Evolutionary conservation across 2,113 vertebrate species (phyloP).

Genomic region (Miniopterus natalensis): DNA sequence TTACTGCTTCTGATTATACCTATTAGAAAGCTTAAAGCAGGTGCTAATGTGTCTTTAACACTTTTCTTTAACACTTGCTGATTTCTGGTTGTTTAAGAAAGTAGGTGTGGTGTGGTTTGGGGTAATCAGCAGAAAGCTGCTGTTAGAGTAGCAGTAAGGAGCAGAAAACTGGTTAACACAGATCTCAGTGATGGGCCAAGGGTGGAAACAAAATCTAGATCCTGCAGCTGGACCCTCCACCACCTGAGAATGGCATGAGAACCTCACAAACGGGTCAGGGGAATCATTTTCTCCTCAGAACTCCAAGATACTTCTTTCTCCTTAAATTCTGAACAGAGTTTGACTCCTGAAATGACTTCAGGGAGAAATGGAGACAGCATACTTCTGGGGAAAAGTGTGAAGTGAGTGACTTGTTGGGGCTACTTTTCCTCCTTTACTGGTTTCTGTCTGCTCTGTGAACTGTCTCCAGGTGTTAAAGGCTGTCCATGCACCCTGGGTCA

Average conservation of each 20-base stretch:
- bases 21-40: slow-evolving; percentile 59
- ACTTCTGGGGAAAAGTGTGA: neutral
- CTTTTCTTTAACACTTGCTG: slow-evolving; percentile 63
- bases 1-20: slow-evolving; percentile 39
- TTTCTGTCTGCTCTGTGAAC: neutral
- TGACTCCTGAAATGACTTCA: neutral
- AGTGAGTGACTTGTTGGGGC: neutral
- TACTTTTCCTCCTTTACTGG: neutral
- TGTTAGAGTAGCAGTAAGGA: neutral
- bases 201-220: neutral
- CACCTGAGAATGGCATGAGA: neutral
- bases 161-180: neutral
- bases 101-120: slow-evolving; percentile 22
- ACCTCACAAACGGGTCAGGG: neutral
- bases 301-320: neutral
- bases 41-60: slow-evolving; percentile 72
- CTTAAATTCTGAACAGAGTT: slow-evolving; percentile 15
- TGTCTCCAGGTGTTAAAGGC: neutral
- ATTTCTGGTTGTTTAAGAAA: slow-evolving; percentile 60
- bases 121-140: neutral
- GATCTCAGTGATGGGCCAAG: neutral
- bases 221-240: neutral
- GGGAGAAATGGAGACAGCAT: neutral
- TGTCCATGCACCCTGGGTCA: rapidly evolving
- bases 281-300: neutral